Evolutionary conservation across 2,888 invertebrate genomes (phyloP).

Genomic region (Megamerina dolium): DNA sequence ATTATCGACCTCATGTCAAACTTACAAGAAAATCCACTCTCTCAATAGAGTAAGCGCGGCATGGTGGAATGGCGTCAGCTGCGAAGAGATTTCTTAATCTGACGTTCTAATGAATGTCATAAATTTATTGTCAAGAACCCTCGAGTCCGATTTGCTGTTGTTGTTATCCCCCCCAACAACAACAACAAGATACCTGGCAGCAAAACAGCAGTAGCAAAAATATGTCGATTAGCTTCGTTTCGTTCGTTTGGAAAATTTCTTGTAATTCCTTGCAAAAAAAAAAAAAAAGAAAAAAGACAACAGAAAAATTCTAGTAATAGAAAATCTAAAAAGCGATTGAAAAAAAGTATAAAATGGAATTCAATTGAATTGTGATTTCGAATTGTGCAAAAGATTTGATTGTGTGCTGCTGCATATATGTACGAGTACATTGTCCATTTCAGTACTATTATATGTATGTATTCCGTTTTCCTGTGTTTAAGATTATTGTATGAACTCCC

Average conservation of each 20-base stretch:
- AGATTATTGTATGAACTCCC: slow-evolving; percentile 14
- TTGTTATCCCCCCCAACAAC: no score
- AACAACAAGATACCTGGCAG: slow-evolving; percentile 5
- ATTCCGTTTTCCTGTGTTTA: neutral
- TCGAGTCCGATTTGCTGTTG: slow-evolving; percentile 19
- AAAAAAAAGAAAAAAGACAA: slow-evolving; percentile 2
- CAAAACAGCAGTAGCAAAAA: slow-evolving; percentile 3
- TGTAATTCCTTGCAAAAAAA: neutral
- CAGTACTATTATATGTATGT: neutral
- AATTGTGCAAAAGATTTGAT: slow-evolving; percentile 12
- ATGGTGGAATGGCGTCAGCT: slow-evolving; percentile 35
- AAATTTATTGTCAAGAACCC: slow-evolving; percentile 43
- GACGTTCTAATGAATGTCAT: slow-evolving; percentile 48
- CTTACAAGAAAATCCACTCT: slow-evolving; percentile 31
- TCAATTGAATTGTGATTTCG: slow-evolving; percentile 31
- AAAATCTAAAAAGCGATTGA: slow-evolving; percentile 6
- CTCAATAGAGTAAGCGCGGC: neutral
- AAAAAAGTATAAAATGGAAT: slow-evolving; percentile 15
- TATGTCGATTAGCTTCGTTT: slow-evolving; percentile 44
- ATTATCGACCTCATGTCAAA: slow-evolving; percentile 24
- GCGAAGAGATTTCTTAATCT: slow-evolving; percentile 44
- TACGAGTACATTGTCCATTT: neutral
- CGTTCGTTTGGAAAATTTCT: slow-evolving; percentile 15
- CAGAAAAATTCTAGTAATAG: no score
- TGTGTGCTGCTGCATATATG: neutral